These are phyloP conservation scores for Cheilosia vernalis DNA, from an alignment of 2,888 invertebrate genomes.

Conservation along the genomic window DNA sequence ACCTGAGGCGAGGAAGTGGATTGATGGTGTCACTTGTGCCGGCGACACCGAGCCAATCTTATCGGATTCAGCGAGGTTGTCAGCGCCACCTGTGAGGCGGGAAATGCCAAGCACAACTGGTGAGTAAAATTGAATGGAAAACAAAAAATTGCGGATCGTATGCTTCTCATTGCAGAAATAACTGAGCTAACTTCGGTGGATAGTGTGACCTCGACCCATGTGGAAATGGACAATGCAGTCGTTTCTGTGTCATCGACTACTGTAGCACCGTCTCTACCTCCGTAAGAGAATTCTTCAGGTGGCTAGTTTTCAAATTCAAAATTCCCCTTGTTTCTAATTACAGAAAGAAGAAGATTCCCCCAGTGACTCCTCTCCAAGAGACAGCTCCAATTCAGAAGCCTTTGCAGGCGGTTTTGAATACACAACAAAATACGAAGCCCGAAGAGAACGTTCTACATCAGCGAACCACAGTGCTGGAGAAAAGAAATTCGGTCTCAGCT, in stretches of 20 bases:
- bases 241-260: slow-evolving; percentile 81
- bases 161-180: slow-evolving; percentile 84
- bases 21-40: slow-evolving; percentile 81
- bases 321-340: slow-evolving; percentile 15
- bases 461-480: slow-evolving; percentile 77
- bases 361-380: slow-evolving; percentile 63
- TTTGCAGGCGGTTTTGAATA: slow-evolving; percentile 39
- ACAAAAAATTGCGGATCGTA: neutral
- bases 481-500: slow-evolving; percentile 82
- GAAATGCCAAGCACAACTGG: slow-evolving; percentile 83
- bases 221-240: slow-evolving; percentile 84
- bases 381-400: slow-evolving; percentile 56
- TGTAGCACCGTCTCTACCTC: slow-evolving; percentile 79
- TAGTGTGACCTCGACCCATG: slow-evolving; percentile 88
- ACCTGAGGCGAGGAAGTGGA: slow-evolving; percentile 83
- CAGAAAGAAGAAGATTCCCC: slow-evolving; percentile 76
- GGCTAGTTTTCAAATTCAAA: neutral
- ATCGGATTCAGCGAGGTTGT: slow-evolving; percentile 80
- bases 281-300: slow-evolving; percentile 56
- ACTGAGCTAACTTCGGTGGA: slow-evolving; percentile 90
- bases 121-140: slow-evolving; percentile 67
- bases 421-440: slow-evolving; percentile 65
- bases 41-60: slow-evolving; percentile 82
- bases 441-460: slow-evolving; percentile 60
- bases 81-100: slow-evolving; percentile 82